A percentile compares a stretch with the other conserved stretches of the same genome.
Conservation (phyloP, 35 echinoderm and acorn worm genomes). For the Strongylocentrotus purpuratus region DNA sequence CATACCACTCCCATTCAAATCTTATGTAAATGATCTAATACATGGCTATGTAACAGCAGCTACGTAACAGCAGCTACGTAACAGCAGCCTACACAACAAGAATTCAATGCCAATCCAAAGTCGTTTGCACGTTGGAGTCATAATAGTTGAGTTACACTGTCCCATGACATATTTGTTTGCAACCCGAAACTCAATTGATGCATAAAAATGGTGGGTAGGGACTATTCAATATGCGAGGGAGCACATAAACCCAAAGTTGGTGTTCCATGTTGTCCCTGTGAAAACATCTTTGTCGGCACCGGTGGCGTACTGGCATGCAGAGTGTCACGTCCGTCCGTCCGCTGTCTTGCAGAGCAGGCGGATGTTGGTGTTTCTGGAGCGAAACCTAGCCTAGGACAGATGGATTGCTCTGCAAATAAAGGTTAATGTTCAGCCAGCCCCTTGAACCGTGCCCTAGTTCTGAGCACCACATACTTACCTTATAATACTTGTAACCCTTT, state of each 20-base stretch:
- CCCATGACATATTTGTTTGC: neutral
- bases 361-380: neutral
- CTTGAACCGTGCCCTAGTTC: conserved; percentile 36
- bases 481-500: neutral
- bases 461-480: neutral
- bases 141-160: neutral
- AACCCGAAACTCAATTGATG: neutral
- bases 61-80: too few relatives aligned
- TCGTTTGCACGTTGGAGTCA: neutral
- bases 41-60: too few relatives aligned
- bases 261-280: neutral
- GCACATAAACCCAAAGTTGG: conserved; percentile 1
- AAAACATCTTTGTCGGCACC: conserved; percentile 9
- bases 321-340: neutral
- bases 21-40: too few relatives aligned
- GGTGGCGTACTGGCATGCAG: neutral
- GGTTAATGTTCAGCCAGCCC: conserved; percentile 39
- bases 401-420: conserved; percentile 24
- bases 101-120: too few relatives aligned
- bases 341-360: neutral
- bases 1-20: too few relatives aligned
- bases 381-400: neutral
- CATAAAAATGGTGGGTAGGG: neutral
- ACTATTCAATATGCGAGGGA: neutral
- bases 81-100: too few relatives aligned